Base-by-base conservation (phyloP, 2,113 vertebrate genomes). In the Trematocara variabile region DNA sequence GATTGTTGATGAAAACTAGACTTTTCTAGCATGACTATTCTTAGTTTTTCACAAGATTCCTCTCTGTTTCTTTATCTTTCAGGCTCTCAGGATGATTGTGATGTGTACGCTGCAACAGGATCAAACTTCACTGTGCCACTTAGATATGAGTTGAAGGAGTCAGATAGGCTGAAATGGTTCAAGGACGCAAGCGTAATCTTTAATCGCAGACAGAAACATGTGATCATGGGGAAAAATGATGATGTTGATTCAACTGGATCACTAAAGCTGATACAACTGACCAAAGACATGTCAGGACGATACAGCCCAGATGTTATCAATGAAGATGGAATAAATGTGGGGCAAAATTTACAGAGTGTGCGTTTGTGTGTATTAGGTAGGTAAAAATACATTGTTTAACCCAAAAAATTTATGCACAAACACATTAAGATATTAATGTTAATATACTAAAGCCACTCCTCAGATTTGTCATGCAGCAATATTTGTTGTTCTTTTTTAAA, bases 181-280 rank as follows among this genome's bases (percentile, higher is more conserved):
- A 60, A 60, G 8, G 28, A 33, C 0, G 0, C 0, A 33, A 33
- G 3, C 0, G 0, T 6, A 58, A 0, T 58, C 14, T 58, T 58
- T 58, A 0, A 0, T 58, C 0, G 5, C 28, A 58, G 0, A 1
- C 1, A 0, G 13, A 58, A 30, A 58, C 0, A 0, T 0, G 1
- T 9, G 28, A 9, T 0, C 55, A 0, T 0, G 0, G 14, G 2
- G 55, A 6, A 33, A 60, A 33, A 6, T 10, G 0, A 18, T 60
- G 3, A 2, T 18, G 14, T 60, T 60, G 56, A 60, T 2, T 0
- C 56, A 60, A 33, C 3, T 60, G 56, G 56, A 33, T 58, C 56
- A 18, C 28, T 58, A 58, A 18, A 58, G 14, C 1, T 58, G 55
- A 58, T 1, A 33, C 0, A 18, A 18, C 55, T 58, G 0, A 33